These are phyloP conservation scores for Epicauta chinensis DNA, from an alignment of 1,140 invertebrate species.

Conservation along the genomic window DNA sequence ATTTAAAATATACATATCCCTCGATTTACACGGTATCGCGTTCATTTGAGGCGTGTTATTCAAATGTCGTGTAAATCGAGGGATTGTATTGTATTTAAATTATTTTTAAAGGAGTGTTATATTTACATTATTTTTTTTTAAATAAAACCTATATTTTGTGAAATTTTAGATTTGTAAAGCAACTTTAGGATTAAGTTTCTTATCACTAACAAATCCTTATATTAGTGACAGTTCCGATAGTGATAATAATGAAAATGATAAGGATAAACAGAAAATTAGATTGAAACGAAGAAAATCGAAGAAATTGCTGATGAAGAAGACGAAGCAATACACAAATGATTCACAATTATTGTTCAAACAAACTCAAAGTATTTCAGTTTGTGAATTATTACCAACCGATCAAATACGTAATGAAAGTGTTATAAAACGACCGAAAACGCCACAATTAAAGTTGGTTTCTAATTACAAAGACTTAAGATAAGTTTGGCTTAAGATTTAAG, in stretches of 20 bases:
- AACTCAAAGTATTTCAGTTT: constrained; percentile 5
- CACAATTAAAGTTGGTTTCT: background rate
- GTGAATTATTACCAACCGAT: constrained; percentile 18
- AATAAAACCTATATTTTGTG: background rate
- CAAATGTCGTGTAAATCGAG: background rate
- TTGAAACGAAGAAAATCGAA: constrained; percentile 18
- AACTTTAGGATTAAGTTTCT: constrained; percentile 27
- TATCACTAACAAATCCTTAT: constrained; percentile 29
- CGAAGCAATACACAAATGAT: background rate
- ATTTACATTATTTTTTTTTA: background rate
- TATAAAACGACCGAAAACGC: constrained; percentile 15
- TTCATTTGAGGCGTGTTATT: too few species aligned
- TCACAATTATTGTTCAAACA: background rate
- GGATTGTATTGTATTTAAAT: background rate
- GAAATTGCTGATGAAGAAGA: background rate
- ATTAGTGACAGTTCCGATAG: constrained; percentile 25
- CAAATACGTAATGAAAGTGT: constrained; percentile 4
- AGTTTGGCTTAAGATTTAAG: too few species aligned
- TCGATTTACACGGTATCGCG: background rate
- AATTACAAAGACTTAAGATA: too few species aligned
- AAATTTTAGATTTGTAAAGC: constrained; percentile 37
- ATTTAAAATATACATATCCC: background rate
- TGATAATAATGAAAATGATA: constrained; percentile 23
- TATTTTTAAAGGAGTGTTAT: background rate
- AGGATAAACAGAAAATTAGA: constrained; percentile 16